These are phyloP conservation scores for Chionodraco myersi DNA, from an alignment of 2,113 vertebrate species.

Conservation along the genomic window DNA sequence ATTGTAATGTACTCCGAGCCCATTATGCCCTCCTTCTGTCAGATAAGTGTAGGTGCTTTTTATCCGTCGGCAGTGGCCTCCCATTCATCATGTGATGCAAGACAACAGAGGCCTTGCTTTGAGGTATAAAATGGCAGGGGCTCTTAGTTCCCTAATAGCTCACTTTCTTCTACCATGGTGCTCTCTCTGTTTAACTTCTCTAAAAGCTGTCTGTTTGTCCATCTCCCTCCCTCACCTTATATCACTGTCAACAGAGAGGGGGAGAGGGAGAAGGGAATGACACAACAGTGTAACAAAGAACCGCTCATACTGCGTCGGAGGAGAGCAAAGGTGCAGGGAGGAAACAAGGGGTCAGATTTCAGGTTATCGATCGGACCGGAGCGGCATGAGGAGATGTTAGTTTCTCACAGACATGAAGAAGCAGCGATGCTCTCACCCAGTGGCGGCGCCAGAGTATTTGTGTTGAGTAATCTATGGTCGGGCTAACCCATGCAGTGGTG, in stretches of 20 bases:
- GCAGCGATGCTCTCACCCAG: constrained; percentile 25
- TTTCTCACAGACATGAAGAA: constrained; percentile 42
- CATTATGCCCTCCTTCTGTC: constrained; percentile 47
- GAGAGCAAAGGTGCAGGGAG: constrained; percentile 60
- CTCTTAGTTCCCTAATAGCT: constrained; percentile 71
- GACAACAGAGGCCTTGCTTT: constrained; percentile 55
- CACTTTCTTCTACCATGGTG: constrained; percentile 35
- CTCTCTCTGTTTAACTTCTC: constrained; percentile 48
- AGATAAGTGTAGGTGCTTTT: constrained; percentile 55
- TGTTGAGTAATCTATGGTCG: no score
- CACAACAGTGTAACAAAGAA: constrained; percentile 50
- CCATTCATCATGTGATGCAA: constrained; percentile 53
- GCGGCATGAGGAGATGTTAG: constrained; percentile 49
- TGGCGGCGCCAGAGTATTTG: no score
- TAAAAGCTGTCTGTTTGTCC: constrained; percentile 47
- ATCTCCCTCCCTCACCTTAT: constrained; percentile 23
- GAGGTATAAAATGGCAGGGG: constrained; percentile 47
- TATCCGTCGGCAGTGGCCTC: constrained; percentile 46
- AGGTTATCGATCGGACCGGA: constrained; percentile 62
- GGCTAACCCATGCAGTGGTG: no score
- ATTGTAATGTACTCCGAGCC: constrained; percentile 63
- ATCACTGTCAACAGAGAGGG: constrained; percentile 37
- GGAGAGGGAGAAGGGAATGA: constrained; percentile 17
- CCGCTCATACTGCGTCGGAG: constrained; percentile 56
- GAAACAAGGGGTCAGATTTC: constrained; percentile 74